These are phyloP conservation scores for Theocolax elegans DNA, from an alignment of 1,140 invertebrate genomes.

Conservation along the genomic window DNA sequence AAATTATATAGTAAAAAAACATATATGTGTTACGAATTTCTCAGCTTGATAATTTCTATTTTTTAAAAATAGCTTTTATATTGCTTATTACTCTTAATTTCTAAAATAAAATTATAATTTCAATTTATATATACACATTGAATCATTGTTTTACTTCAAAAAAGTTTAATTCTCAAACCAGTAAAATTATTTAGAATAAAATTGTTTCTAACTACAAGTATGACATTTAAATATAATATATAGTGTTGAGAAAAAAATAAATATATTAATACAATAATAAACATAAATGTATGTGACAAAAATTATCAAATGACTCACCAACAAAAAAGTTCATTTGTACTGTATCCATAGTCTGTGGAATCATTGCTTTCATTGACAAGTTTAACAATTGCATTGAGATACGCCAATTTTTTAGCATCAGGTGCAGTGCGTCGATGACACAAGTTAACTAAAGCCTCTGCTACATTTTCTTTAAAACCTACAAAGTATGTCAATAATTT, in stretches of 20 bases:
- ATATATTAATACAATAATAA: constrained; percentile 18
- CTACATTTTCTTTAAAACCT: constrained; percentile 72
- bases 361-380: constrained; percentile 77
- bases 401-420: constrained; percentile 78
- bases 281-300: neutral
- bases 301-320: constrained; percentile 73
- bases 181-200: constrained; percentile 6
- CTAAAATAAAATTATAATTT: too few relatives aligned
- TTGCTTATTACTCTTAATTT: too few relatives aligned
- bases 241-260: neutral
- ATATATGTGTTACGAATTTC: neutral
- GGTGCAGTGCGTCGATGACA: constrained; percentile 71
- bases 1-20: neutral
- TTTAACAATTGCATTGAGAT: constrained; percentile 85
- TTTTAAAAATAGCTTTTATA: too few relatives aligned
- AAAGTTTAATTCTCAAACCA: too few relatives aligned
- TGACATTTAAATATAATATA: constrained; percentile 2
- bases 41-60: too few relatives aligned
- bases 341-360: constrained; percentile 75
- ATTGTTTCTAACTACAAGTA: neutral
- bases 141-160: too few relatives aligned
- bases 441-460: constrained; percentile 73
- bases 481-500: too few relatives aligned
- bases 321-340: constrained; percentile 80
- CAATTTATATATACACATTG: too few relatives aligned